Base-by-base conservation (phyloP, 2,113 vertebrate genomes). In the Lycocorax pyrrhopterus region DNA sequence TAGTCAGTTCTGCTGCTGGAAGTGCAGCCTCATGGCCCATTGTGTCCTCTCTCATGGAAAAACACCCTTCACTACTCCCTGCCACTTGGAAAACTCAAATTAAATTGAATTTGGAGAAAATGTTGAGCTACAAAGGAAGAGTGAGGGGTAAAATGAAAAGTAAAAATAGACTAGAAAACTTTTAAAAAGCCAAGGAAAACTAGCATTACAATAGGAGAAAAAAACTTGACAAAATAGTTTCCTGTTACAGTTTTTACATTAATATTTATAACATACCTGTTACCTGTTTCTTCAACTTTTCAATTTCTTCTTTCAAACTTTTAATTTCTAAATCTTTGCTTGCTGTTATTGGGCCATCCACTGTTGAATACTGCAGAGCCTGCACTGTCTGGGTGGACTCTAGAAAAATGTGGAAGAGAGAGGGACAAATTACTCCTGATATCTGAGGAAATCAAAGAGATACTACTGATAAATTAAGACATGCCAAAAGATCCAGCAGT, bases 321-420 rank as follows among this genome's bases (percentile, higher is more conserved):
- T 98, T 98, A 93, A 99, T 99, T 98, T 99, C 99, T 96, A 98
- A 97, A 97, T 99, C 99, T 97, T 98, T 99, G 98, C 97, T 99
- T 53, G 96, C 73, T 88, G 87, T 97, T 89, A 97, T 58, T 27
- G 98, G 98, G 15, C 98, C 98, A 64, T 99, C 98, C 4, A 98
- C 97, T 49, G 98, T 97, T 33, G 98, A 98, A 96, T 99, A 98
- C 93, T 99, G 99, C 52, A 99, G 97, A 41, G 98, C 99, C 97
- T 99, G 99, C 41, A 99, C 98, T 8, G 99, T 98, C 97, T 99
- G 99, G 6, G 99, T 99, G 55, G 99, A 99, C 94, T 99, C 99
- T 99, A 89, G 32, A 68, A 84, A 75, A 78, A 67, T 21, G 13
- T 17, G 58, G 44, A 51, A 77, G n/a, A 85, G 27, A 84, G 43